These are phyloP conservation scores for Phocides pigmalion DNA, from an alignment of 1,140 invertebrate species.

Conservation along the genomic window DNA sequence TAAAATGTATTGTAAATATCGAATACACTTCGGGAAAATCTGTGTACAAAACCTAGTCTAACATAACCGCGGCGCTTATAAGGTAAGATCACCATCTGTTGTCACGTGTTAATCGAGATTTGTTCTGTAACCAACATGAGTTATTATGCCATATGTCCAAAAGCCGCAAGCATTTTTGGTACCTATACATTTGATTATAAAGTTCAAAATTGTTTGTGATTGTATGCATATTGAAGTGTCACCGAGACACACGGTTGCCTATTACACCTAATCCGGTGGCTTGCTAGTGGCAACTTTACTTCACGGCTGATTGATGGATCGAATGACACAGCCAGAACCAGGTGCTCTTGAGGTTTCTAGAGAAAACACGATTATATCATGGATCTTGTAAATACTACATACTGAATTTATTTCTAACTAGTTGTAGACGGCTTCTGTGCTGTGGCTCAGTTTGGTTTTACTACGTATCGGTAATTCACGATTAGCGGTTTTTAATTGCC, in stretches of 20 bases:
- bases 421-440: too few relatives aligned
- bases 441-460: too few relatives aligned
- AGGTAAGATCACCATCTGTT: constrained; percentile 56
- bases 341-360: constrained; percentile 57
- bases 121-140: constrained; percentile 53
- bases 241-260: constrained; percentile 45
- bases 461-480: too few relatives aligned
- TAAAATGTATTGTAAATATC: too few relatives aligned
- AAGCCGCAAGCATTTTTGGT: constrained; percentile 33
- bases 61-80: constrained; percentile 44
- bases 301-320: constrained; percentile 68
- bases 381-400: constrained; percentile 4
- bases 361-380: constrained; percentile 50
- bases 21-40: too few relatives aligned
- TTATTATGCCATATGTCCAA: constrained; percentile 52
- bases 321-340: constrained; percentile 57
- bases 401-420: neutral
- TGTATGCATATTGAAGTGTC: constrained; percentile 42
- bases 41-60: too few relatives aligned
- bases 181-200: constrained; percentile 34
- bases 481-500: too few relatives aligned
- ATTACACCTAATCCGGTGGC: constrained; percentile 64
- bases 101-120: constrained; percentile 60
- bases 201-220: constrained; percentile 38
- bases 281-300: constrained; percentile 59